A percentile compares a stretch with the other conserved stretches of the same genome.
phyloP scores from a whole-genome alignment of 2,797 vertebrate genomes.

The Lycodopsis pacificus region DNA sequence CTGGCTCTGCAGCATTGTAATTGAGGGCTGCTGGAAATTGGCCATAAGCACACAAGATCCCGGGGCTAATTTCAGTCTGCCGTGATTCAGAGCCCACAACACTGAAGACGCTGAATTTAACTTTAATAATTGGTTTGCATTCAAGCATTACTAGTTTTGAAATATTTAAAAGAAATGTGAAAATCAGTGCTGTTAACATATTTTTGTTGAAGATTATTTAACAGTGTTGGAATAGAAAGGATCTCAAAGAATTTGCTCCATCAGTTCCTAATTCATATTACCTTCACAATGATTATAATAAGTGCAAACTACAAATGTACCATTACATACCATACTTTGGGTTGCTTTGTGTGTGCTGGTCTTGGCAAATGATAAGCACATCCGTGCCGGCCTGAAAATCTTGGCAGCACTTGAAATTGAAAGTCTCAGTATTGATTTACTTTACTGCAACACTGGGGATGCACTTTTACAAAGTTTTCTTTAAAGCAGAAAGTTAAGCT shows the following conservation, averaged over 20 bases:
- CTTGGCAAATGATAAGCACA: constrained; percentile 60
- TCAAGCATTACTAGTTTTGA: constrained; percentile 34
- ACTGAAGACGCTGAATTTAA: constrained; percentile 69
- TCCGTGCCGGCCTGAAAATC: constrained; percentile 55
- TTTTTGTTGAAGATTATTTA: constrained; percentile 24
- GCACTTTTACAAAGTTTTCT: constrained; percentile 60
- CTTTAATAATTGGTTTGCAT: constrained; percentile 53
- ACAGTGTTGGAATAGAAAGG: constrained; percentile 6
- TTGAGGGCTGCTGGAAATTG: constrained; percentile 85
- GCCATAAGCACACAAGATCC: constrained; percentile 82
- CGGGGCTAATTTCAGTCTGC: constrained; percentile 82
- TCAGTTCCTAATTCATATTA: constrained; percentile 32
- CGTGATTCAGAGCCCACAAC: constrained; percentile 66
- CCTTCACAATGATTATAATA: constrained; percentile 38
- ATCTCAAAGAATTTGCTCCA: constrained; percentile 30
- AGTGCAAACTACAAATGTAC: constrained; percentile 48
- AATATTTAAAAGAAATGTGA: constrained; percentile 9
- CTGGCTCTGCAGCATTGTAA: constrained; percentile 85
- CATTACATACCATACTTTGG: constrained; percentile 33
- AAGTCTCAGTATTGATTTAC: constrained; percentile 68
- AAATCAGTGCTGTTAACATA: constrained; percentile 16
- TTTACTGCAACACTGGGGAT: constrained; percentile 68
- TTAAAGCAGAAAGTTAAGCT: constrained; percentile 66
- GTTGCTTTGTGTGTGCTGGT: constrained; percentile 45
- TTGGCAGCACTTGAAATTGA: constrained; percentile 64